phyloP scores from a whole-genome alignment of 2,888 invertebrate genomes.

The Athalia circularis region DNA sequence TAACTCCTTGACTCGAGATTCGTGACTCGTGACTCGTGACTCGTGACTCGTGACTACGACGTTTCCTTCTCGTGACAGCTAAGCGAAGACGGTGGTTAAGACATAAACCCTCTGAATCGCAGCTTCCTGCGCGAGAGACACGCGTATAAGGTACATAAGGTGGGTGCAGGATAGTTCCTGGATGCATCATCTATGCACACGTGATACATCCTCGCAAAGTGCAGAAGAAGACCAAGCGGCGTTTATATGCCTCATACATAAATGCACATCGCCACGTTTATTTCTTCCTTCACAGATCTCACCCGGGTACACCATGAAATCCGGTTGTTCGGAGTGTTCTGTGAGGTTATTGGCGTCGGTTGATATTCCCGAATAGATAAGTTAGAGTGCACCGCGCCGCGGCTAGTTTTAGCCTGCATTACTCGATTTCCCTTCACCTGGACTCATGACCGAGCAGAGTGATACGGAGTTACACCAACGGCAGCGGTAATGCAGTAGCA shows the following conservation, averaged over 20 bases:
- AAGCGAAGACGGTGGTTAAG: conserved; percentile 3
- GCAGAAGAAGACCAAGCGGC: background rate
- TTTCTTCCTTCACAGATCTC: too few species aligned
- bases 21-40: conserved; percentile 55
- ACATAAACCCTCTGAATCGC: conserved; percentile 48
- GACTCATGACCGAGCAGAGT: background rate
- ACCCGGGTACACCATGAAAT: too few species aligned
- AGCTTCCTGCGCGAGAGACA: conserved; percentile 15
- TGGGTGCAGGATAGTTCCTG: background rate
- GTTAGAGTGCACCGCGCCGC: background rate
- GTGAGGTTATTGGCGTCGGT: too few species aligned
- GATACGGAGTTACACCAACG: too few species aligned
- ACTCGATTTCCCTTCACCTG: conserved; percentile 25
- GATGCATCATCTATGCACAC: background rate
- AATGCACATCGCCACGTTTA: too few species aligned
- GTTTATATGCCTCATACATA: too few species aligned
- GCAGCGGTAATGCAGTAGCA: background rate
- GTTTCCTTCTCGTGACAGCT: conserved; percentile 26
- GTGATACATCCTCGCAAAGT: background rate
- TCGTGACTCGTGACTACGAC: conserved; percentile 51
- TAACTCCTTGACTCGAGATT: conserved; percentile 36
- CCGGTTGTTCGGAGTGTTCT: too few species aligned
- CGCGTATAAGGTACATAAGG: background rate
- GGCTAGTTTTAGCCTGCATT: background rate
- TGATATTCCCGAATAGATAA: background rate